Evolutionary conservation across 2,113 vertebrate species (phyloP).

Genomic region (Plestiodon gilberti): DNA sequence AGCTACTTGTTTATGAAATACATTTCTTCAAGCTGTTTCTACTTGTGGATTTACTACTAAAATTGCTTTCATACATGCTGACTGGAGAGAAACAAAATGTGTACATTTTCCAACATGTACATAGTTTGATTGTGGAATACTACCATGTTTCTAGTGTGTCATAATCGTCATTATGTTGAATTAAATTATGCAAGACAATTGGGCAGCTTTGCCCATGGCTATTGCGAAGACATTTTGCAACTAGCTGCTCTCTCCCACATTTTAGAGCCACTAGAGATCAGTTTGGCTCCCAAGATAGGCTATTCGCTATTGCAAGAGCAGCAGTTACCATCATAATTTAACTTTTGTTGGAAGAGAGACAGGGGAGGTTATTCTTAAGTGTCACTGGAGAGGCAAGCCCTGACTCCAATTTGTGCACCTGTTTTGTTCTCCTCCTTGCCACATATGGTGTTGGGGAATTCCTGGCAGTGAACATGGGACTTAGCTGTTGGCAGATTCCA

Average conservation of each 20-base stretch:
- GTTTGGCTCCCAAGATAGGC: not conserved
- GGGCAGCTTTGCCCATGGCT: not conserved
- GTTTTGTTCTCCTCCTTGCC: conserved; percentile 22
- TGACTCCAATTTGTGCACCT: not conserved
- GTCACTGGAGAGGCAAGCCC: not conserved
- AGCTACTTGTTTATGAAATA: not conserved
- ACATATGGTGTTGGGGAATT: conserved; percentile 11
- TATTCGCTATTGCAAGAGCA: not conserved
- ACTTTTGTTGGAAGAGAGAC: not conserved
- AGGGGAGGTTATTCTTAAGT: not conserved
- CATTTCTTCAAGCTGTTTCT: not conserved
- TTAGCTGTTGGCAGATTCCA: conserved; percentile 3
- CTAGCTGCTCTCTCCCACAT: not conserved
- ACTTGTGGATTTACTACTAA: not conserved
- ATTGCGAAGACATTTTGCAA: not conserved
- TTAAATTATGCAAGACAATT: not conserved
- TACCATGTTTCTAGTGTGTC: not conserved
- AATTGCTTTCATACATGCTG: not conserved
- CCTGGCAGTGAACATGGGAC: conserved; percentile 6
- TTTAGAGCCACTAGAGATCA: not conserved
- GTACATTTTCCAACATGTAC: not conserved
- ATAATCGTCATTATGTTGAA: not conserved
- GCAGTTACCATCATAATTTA: not conserved
- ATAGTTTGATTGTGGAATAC: not conserved
- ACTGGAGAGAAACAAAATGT: not conserved